These are phyloP conservation scores for Zaprionus africanus DNA, from an alignment of 1,140 invertebrate genomes.

Conservation along the genomic window DNA sequence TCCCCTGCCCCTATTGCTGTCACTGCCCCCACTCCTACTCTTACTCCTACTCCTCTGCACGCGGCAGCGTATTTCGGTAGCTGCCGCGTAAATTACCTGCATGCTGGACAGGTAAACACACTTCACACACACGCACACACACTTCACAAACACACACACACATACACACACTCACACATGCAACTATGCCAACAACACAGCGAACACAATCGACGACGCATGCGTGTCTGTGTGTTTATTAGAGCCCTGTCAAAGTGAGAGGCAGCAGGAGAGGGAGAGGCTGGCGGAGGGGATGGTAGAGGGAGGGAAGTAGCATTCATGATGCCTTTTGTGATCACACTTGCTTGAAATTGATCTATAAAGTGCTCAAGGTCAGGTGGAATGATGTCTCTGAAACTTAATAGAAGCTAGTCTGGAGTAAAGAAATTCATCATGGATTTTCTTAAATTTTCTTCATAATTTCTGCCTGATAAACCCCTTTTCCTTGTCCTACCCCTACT, in stretches of 20 bases:
- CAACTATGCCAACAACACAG: background rate
- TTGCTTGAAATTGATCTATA: conserved; percentile 7
- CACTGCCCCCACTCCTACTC: conserved; percentile 12
- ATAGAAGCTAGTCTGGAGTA: background rate
- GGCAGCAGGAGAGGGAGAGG: background rate
- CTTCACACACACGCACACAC: conserved; percentile 26
- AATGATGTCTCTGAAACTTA: background rate
- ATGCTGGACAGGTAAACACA: conserved; percentile 76
- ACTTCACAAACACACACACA: background rate
- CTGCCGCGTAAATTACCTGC: conserved; percentile 84
- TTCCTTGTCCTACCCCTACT: background rate
- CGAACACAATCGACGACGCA: conserved; percentile 1
- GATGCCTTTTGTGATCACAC: background rate
- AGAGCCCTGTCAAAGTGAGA: conserved; percentile 11
- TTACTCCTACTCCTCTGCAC: conserved; percentile 9
- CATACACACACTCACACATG: background rate
- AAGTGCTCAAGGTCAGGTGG: conserved; percentile 1
- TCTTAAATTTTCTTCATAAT: too few relatives aligned
- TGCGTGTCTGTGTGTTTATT: conserved; percentile 37
- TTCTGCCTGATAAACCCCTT: background rate
- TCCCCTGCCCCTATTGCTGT: background rate
- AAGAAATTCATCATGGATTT: too few relatives aligned
- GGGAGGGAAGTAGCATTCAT: background rate
- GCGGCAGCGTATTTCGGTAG: conserved; percentile 83
- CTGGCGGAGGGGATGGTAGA: background rate